Evolutionary conservation across 1,140 invertebrate genomes (phyloP).

Genomic region (Whitmania pigra): DNA sequence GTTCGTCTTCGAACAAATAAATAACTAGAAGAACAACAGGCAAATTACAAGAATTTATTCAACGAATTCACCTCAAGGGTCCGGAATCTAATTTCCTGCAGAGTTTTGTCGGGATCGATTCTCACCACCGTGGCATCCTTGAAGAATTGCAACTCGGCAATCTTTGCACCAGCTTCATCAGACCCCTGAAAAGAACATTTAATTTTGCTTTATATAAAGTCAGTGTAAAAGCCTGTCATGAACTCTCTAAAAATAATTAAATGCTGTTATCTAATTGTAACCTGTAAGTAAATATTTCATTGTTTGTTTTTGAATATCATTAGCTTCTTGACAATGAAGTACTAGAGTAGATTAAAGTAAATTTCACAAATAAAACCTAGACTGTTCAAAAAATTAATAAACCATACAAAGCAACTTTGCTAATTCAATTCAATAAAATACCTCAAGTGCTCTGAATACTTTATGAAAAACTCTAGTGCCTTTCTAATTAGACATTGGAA

Average conservation of each 20-base stretch:
- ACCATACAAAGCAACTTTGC: no score
- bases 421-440: no score
- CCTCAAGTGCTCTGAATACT: no score
- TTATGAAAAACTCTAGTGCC: no score
- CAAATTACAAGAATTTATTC: neutral
- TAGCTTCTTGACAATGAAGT: neutral
- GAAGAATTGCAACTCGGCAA: constrained; percentile 47
- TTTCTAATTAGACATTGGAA: no score
- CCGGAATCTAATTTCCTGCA: constrained; percentile 52
- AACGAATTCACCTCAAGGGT: constrained; percentile 48
- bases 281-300: neutral
- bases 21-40: neutral
- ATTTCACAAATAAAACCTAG: no score
- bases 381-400: no score
- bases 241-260: neutral
- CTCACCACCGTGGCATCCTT: constrained; percentile 51
- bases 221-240: no score
- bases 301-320: constrained; percentile 6
- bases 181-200: constrained; percentile 31
- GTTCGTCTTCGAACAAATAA: neutral
- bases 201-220: neutral
- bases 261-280: neutral
- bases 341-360: no score
- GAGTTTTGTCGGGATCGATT: constrained; percentile 55
- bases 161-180: constrained; percentile 32